Percentiles rank a stretch among this genome's conserved stretches.
Conservation (phyloP, 2,888 invertebrate species). For the Phrixothrix hirtus region DNA sequence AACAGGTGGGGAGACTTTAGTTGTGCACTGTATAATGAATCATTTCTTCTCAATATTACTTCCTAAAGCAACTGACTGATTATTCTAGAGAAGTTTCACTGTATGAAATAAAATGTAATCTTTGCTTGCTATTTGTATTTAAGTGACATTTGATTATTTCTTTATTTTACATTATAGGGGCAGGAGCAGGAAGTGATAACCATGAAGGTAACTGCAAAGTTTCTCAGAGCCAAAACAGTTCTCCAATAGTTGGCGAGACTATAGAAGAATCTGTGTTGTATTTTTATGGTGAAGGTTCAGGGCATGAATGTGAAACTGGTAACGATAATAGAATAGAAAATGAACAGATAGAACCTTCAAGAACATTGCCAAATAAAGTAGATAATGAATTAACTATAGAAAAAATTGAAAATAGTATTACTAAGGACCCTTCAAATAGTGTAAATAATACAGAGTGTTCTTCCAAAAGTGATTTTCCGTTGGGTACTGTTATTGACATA, state of each 20-base stretch:
- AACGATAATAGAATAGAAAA: constrained; percentile 57
- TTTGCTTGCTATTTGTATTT: no score
- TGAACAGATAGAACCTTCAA: constrained; percentile 2
- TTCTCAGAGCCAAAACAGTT: no score
- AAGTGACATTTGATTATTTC: no score
- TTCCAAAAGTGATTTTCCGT: constrained; percentile 36
- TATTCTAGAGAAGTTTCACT: no score
- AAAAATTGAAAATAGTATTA: constrained; percentile 16
- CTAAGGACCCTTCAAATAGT: no score
- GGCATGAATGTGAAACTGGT: constrained; percentile 73
- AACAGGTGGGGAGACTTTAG: no score
- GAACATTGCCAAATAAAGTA: constrained; percentile 9
- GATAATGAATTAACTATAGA: background rate
- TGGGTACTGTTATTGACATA: constrained; percentile 45
- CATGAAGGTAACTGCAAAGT: constrained; percentile 17
- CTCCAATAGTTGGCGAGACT: constrained; percentile 63
- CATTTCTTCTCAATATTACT: no score
- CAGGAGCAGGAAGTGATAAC: constrained; percentile 63
- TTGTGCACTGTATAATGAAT: no score
- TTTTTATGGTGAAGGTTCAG: constrained; percentile 73
- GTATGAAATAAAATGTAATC: no score
- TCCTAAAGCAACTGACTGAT: no score
- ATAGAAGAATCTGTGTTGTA: constrained; percentile 74
- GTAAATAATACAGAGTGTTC: constrained; percentile 2
- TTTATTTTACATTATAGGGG: constrained; percentile 14